These are phyloP conservation scores for Eristalis pertinax DNA, from an alignment of 2,888 invertebrate species.

Conservation along the genomic window DNA sequence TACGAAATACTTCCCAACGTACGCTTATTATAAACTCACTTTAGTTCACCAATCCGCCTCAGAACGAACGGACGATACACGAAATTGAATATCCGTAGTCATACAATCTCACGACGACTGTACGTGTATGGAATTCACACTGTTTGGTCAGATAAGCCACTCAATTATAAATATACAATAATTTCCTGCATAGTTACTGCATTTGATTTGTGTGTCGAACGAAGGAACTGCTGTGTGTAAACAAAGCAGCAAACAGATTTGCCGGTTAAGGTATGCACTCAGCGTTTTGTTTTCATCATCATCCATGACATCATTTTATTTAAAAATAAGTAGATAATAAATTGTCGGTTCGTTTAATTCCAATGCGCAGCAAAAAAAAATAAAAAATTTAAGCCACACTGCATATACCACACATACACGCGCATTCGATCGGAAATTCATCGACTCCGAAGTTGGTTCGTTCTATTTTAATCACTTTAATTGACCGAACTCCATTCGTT, in stretches of 20 bases:
- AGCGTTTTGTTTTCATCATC: constrained; percentile 1
- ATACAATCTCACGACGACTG: not conserved
- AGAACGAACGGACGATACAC: not conserved
- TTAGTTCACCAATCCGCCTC: not conserved
- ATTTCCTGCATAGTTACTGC: not conserved
- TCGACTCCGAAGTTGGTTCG: constrained; percentile 1
- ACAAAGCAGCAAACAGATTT: not conserved
- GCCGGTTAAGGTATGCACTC: constrained; percentile 4
- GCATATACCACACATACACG: constrained; percentile 1
- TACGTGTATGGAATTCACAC: not conserved
- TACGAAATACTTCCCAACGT: not conserved
- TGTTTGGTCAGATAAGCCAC: not conserved
- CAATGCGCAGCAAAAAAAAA: constrained; percentile 27
- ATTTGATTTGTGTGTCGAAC: not conserved
- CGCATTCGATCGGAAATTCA: not conserved
- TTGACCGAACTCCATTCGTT: constrained; percentile 18
- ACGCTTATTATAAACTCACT: not conserved
- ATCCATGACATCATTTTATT: constrained; percentile 40
- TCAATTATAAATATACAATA: not conserved
- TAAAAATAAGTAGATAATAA: not conserved
- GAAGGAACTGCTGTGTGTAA: not conserved
- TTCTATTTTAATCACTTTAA: constrained; percentile 6
- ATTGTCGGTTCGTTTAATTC: constrained; percentile 29
- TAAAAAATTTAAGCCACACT: constrained; percentile 29
- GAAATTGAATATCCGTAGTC: not conserved